Base-by-base conservation (phyloP, 2,888 invertebrate species). In the Orthonevra nobilis region DNA sequence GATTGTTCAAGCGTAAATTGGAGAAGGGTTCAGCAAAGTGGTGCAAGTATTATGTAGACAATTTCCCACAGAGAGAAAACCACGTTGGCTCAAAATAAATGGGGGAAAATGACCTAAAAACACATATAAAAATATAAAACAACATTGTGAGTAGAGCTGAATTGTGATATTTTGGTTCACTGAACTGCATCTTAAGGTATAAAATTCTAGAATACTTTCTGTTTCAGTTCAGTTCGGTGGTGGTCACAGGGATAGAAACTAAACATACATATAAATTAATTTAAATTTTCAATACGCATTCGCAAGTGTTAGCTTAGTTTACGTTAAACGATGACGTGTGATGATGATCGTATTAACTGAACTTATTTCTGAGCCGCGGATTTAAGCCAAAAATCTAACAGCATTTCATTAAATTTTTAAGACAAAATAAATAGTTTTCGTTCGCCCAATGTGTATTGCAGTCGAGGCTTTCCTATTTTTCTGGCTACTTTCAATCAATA, bases 51-150 rank as follows among this genome's bases (percentile, higher is more conserved):
- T 20, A 20, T 32, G 23, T 20, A 44, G 30, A 28, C 60, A 66
- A 19, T 32, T 79, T 79, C 72, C 52, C 72, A 79, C 60, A 54
- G 60, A 79, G 77, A 54, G 72, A 79, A 72, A 75, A 58, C 70
- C 48, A 40, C 44, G 44, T 58, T 60, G 34, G 60, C 50, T 64
- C 12, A 60, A 42, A 32, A 52, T 64, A 63, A 72, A 58, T 64
- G 52, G 72, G 73, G 77, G 72, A 72, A 79, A 79, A 72, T 79
- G 72, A 79, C 77, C 77, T 79, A 72, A 79, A 79, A 79, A 79
- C 77, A 79, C 70, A 79, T 64, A 64, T 79, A 40, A 72, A 38
- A 74, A 44, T 74, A 60, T 64, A 34, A 64, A 63, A 52, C 36
- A 14, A 52, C 23, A 4, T 4, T 3, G 23, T 23, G 48, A 17